A percentile compares a stretch with the other conserved stretches of the same genome.
Conservation (phyloP, 2,113 vertebrate species). For the Nanorana parkeri region DNA sequence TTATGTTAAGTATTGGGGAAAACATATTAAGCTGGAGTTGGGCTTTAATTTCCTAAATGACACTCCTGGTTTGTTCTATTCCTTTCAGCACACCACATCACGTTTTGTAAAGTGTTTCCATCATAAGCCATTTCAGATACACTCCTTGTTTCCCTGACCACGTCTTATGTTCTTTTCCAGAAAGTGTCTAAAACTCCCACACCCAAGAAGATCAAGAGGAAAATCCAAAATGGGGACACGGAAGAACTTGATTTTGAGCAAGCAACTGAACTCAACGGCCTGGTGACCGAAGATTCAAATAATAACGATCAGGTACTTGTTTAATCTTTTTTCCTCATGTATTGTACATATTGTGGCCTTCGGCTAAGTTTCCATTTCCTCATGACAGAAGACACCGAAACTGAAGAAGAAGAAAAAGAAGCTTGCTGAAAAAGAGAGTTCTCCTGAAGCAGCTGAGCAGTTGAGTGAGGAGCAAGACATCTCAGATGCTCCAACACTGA, state of each 20-base stretch:
- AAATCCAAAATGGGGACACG: slow-evolving; percentile 47
- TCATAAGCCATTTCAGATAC: too few species aligned
- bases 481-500: slow-evolving; percentile 14
- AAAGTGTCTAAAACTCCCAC: slow-evolving; percentile 47
- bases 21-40: too few species aligned
- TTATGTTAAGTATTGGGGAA: too few species aligned
- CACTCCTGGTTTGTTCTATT: too few species aligned
- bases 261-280: neutral
- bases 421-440: slow-evolving; percentile 3
- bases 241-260: slow-evolving; percentile 46
- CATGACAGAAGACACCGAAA: slow-evolving; percentile 39
- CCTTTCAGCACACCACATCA: too few species aligned
- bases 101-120: too few species aligned
- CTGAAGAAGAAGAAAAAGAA: slow-evolving; percentile 48
- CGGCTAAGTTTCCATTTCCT: neutral
- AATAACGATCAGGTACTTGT: slow-evolving; percentile 27
- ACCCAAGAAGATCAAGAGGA: slow-evolving; percentile 50
- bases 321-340: too few species aligned
- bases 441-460: slow-evolving; percentile 41
- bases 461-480: slow-evolving; percentile 12
- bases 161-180: neutral
- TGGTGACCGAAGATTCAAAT: slow-evolving; percentile 21
- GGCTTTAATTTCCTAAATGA: too few species aligned
- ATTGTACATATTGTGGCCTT: too few species aligned
- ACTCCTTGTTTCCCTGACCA: too few species aligned